Evolutionary conservation across 1,140 invertebrate species (phyloP).

Genomic region (Apis cerana): DNA sequence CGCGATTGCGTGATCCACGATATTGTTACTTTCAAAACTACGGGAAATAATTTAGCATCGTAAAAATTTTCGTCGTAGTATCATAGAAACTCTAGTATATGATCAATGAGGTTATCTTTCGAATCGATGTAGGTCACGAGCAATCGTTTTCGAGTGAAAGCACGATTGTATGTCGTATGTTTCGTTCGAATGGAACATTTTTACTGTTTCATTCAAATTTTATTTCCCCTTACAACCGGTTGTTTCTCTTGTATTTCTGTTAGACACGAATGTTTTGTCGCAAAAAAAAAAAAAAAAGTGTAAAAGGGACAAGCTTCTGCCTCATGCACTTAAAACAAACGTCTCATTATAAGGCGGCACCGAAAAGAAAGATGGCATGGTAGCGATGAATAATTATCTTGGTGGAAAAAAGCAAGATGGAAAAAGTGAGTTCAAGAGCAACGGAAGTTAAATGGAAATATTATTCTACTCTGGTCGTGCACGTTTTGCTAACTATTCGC

Average conservation of each 20-base stretch:
- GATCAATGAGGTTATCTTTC: neutral
- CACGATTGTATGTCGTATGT: no score
- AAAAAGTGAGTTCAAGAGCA: slow-evolving; percentile 7
- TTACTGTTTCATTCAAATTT: neutral
- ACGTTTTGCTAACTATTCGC: neutral
- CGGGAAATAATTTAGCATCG: neutral
- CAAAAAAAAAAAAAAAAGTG: neutral
- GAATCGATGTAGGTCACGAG: slow-evolving; percentile 17
- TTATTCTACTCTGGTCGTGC: slow-evolving; percentile 23
- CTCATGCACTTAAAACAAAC: slow-evolving; percentile 4
- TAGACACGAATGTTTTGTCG: neutral
- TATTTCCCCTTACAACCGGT: neutral
- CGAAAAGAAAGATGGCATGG: slow-evolving; percentile 14
- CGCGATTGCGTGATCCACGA: neutral
- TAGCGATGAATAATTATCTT: slow-evolving; percentile 26
- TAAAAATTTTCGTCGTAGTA: neutral
- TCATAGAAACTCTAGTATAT: neutral
- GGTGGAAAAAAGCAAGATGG: neutral
- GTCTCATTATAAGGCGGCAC: slow-evolving; percentile 11
- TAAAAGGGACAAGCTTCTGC: neutral
- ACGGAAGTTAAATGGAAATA: slow-evolving; percentile 47
- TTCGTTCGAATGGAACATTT: neutral
- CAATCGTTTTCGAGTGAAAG: neutral
- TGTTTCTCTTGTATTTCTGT: slow-evolving; percentile 7
- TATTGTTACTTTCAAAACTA: neutral